phyloP scores from a whole-genome alignment of 2,888 invertebrate species.

The Pollenia angustigena region DNA sequence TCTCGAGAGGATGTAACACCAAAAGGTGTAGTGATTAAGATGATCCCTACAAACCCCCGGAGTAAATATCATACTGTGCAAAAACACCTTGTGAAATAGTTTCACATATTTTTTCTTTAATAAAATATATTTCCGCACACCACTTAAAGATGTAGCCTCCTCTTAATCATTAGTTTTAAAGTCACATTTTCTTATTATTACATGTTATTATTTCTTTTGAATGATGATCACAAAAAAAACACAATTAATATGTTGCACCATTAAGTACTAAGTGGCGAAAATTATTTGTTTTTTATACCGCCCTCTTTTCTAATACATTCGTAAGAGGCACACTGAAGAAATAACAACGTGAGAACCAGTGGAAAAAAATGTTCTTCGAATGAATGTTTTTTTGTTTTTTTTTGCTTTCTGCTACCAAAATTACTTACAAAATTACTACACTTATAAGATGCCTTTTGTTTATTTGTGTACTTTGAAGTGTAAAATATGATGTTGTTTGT shows the following conservation, averaged over 20 bases:
- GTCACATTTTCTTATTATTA: slow-evolving; percentile 52
- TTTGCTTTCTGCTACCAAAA: not conserved
- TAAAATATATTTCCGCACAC: no score
- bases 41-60: no score
- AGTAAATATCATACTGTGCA: no score
- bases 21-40: no score
- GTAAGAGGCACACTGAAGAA: not conserved
- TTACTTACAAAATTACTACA: slow-evolving; percentile 22
- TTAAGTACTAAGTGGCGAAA: slow-evolving; percentile 56
- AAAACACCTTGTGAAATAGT: no score
- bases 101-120: no score
- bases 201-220: slow-evolving; percentile 1
- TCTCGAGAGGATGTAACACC: no score
- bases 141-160: not conserved
- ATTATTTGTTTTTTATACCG: slow-evolving; percentile 48
- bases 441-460: slow-evolving; percentile 26
- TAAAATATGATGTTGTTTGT: not conserved
- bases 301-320: not conserved
- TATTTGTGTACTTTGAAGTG: slow-evolving; percentile 12
- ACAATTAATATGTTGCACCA: slow-evolving; percentile 49
- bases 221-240: slow-evolving; percentile 25
- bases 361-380: slow-evolving; percentile 10
- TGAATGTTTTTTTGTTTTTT: not conserved
- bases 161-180: slow-evolving; percentile 24
- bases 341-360: slow-evolving; percentile 1